phyloP scores from a whole-genome alignment of 2,113 vertebrate species.

The Laterallus jamaicensis region DNA sequence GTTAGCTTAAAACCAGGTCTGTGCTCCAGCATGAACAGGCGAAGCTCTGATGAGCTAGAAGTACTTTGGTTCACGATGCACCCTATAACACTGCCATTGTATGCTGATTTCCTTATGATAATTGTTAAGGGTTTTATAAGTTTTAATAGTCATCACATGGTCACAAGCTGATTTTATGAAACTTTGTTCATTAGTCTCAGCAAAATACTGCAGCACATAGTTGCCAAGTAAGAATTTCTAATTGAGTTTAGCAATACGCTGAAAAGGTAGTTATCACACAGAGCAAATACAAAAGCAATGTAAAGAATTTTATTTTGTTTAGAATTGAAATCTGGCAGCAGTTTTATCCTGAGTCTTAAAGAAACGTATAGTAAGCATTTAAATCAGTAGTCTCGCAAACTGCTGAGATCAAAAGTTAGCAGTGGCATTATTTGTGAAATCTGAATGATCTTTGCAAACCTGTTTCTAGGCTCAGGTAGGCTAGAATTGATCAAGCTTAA shows the following conservation, averaged over 20 bases:
- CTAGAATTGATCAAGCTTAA: not conserved
- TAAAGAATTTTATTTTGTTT: constrained; percentile 60
- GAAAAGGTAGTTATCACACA: constrained; percentile 46
- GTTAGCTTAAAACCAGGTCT: constrained; percentile 50
- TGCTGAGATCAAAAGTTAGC: not conserved
- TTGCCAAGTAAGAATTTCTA: constrained; percentile 43
- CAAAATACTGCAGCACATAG: constrained; percentile 31
- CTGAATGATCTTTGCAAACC: not conserved
- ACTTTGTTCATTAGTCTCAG: constrained; percentile 59
- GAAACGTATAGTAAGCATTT: constrained; percentile 1
- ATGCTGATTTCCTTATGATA: constrained; percentile 59
- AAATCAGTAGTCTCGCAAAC: not conserved
- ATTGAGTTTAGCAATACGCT: constrained; percentile 43
- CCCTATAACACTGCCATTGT: constrained; percentile 10
- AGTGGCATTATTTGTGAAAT: not conserved
- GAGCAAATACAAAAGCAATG: constrained; percentile 39
- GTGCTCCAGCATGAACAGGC: constrained; percentile 12
- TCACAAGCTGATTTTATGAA: constrained; percentile 65
- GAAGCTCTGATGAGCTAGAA: constrained; percentile 47
- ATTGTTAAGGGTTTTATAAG: constrained; percentile 50
- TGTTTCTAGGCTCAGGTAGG: not conserved
- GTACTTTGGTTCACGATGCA: constrained; percentile 29
- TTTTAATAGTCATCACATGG: constrained; percentile 64
- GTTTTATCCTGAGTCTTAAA: constrained; percentile 20
- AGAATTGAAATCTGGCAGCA: constrained; percentile 48